Evolutionary conservation across 1,140 invertebrate genomes (phyloP), one percentile per base, ranked within the genome.

Genomic region (Lordiphosa clarofinis): DNA sequence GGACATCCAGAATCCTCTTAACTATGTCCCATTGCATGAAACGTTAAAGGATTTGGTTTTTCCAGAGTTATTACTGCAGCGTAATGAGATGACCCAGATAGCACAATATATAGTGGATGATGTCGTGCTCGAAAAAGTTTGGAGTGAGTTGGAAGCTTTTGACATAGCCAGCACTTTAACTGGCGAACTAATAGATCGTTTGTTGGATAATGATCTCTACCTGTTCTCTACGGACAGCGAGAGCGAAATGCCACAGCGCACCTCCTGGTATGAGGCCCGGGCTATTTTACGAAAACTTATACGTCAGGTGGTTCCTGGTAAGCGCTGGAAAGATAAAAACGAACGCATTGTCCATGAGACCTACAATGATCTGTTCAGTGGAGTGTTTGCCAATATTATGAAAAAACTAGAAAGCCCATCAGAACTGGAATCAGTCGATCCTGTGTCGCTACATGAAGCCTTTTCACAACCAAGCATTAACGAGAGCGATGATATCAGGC

Each of bases 11-110:
- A 81, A 64, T 3, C 79, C 84, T 6, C 66, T 92, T 3, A 89
- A 91, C 15, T 90, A 91, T 59, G 91, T 55, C 0, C 46, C 60
- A 0, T 28, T 88, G 4, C 68, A 81, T 3, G 9, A 65, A 28
- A 58, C 70, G 31, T 49, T 88, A 0, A 37, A 39, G 0, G 52
- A 62, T 4, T 66, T 71, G 57, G 49, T 84, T 8, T 69, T 50
- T 3, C 81, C 86, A 0, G 59, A 86, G 11, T 7, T 84, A 56
- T 2, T 55, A 4, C 48, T 84, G 1, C 2, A 50, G 0, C 46
- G 35, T 2, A 10, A 84, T 21, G 86, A 88, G 5, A 65, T 43
- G 1, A n/a, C 10, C 6, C n/a, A 71, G 1, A 63, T 70, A 11
- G 53, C 43, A 2, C 52, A 71, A 1, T 65, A 79, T 15, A 70